Conservation (phyloP, 2,113 vertebrate species). For the Lophura nycthemera region DNA sequence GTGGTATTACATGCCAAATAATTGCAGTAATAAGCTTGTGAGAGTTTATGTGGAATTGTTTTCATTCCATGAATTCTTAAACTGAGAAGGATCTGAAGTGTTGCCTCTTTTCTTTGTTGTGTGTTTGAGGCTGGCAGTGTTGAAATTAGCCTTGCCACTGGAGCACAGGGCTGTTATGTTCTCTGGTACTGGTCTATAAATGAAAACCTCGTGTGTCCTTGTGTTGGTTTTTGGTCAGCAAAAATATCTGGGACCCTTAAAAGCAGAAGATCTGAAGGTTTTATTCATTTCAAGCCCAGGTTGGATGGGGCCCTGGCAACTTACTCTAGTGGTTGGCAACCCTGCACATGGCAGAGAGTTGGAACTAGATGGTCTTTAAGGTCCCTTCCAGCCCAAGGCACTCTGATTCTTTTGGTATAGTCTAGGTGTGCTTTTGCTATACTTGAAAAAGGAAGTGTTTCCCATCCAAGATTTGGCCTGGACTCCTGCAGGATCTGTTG, state of each 20-base stretch:
- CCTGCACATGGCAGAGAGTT: too few relatives aligned
- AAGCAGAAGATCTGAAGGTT: background rate
- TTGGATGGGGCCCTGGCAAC: background rate
- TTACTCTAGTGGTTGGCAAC: background rate
- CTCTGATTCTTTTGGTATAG: background rate
- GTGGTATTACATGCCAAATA: background rate
- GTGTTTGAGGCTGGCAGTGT: background rate
- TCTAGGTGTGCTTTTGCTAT: background rate
- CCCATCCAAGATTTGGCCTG: background rate
- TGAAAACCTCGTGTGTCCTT: background rate
- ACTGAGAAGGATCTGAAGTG: background rate
- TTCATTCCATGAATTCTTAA: constrained; percentile 40
- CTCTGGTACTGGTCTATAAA: background rate
- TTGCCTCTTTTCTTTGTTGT: background rate
- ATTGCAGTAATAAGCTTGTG: background rate
- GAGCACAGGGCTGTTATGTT: background rate
- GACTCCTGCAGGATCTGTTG: background rate
- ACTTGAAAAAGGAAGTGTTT: background rate
- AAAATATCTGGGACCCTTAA: background rate
- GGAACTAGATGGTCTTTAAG: too few relatives aligned
- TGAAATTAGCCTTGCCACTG: background rate
- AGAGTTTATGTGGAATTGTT: constrained; percentile 13
- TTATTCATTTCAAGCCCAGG: background rate
- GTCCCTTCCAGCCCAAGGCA: too few relatives aligned
- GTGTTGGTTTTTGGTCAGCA: background rate